A percentile compares a stretch with the other conserved stretches of the same genome.
phyloP scores from a whole-genome alignment of 2,113 vertebrate genomes.

The Tinamus guttatus region DNA sequence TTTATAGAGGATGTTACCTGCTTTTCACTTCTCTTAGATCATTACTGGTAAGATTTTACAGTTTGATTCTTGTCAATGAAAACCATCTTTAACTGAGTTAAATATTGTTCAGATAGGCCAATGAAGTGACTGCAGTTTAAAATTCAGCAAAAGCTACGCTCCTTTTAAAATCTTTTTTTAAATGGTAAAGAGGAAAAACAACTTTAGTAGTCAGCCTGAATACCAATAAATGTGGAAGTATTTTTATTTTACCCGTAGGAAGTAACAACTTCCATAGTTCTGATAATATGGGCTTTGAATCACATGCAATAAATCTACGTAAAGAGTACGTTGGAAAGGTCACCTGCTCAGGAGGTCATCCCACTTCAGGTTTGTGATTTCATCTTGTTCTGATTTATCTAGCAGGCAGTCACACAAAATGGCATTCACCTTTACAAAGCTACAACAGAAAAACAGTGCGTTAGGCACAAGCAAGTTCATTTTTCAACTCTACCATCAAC shows the following conservation, averaged over 20 bases:
- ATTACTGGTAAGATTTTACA: not conserved
- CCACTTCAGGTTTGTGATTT: conserved; percentile 87
- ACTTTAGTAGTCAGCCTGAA: not conserved
- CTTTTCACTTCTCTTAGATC: not conserved
- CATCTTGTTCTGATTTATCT: conserved; percentile 89
- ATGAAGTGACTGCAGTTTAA: not conserved
- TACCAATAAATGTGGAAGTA: not conserved
- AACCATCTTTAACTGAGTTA: not conserved
- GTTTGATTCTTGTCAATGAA: not conserved
- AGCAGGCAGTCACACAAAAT: conserved; percentile 92
- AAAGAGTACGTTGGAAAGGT: not conserved
- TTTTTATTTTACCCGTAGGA: not conserved
- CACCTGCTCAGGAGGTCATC: conserved; percentile 93
- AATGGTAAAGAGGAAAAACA: not conserved
- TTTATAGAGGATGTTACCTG: not conserved
- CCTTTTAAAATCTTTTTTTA: not conserved
- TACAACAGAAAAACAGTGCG: conserved; percentile 18
- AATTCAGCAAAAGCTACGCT: not conserved
- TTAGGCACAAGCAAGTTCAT: not conserved
- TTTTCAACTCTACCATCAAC: not conserved
- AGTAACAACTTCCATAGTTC: not conserved
- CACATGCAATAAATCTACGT: not conserved
- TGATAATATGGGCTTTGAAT: accelerated
- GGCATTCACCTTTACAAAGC: conserved; percentile 90
- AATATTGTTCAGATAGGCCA: not conserved